Conservation (phyloP, 2,797 vertebrate species). For the Xiphophorus birchmanni region DNA sequence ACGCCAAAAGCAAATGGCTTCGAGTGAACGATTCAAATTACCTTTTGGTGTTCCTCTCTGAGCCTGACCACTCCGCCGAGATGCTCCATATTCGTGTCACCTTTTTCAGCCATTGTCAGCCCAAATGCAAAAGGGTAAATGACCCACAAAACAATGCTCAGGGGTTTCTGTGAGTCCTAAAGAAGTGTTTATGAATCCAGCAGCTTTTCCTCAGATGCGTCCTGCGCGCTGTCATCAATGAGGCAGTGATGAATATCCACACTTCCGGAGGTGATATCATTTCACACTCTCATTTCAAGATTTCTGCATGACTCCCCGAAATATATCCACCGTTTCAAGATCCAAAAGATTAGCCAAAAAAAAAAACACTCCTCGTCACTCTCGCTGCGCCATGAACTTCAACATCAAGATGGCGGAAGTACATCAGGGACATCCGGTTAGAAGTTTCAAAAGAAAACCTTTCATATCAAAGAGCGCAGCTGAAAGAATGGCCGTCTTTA, state of each 20-base stretch:
- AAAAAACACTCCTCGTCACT: slow-evolving; percentile 45
- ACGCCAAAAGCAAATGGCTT: slow-evolving; percentile 4
- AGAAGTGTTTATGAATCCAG: slow-evolving; percentile 92
- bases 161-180: slow-evolving; percentile 92
- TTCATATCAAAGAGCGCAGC: not conserved
- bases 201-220: slow-evolving; percentile 80
- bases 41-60: slow-evolving; percentile 89
- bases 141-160: slow-evolving; percentile 74
- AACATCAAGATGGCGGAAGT: rapidly evolving
- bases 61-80: slow-evolving; percentile 83
- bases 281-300: slow-evolving; percentile 88
- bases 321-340: slow-evolving; percentile 65
- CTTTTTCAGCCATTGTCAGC: slow-evolving; percentile 74
- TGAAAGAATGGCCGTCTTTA: not conserved
- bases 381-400: slow-evolving; percentile 70
- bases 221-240: slow-evolving; percentile 83
- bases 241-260: slow-evolving; percentile 79
- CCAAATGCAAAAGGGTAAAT: slow-evolving; percentile 38
- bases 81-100: slow-evolving; percentile 44
- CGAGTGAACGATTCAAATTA: slow-evolving; percentile 69
- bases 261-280: slow-evolving; percentile 84
- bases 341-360: slow-evolving; percentile 42
- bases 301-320: slow-evolving; percentile 67
- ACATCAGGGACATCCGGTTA: not conserved
- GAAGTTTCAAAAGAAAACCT: slow-evolving; percentile 40